Conservation (phyloP, 2,113 vertebrate species). For the Amblyopsis rosae region DNA sequence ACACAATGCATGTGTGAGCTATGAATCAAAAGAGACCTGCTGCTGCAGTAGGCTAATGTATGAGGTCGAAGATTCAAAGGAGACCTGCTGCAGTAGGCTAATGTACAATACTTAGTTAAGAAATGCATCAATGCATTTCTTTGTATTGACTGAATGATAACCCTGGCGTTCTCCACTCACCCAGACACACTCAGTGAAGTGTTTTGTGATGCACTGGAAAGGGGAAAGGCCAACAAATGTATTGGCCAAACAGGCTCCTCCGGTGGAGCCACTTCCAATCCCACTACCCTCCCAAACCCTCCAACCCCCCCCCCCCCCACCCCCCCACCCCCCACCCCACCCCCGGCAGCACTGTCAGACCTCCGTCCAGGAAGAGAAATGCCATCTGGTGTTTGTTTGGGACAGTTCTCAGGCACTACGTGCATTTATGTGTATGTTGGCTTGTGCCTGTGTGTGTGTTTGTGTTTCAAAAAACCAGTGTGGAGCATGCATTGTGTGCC, state of each 20-base stretch:
- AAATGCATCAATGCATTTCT: neutral
- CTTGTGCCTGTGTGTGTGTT: slow-evolving; percentile 23
- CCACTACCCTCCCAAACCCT: slow-evolving; percentile 7
- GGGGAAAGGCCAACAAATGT: slow-evolving; percentile 36
- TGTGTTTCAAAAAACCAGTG: slow-evolving; percentile 19
- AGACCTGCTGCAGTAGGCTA: no score
- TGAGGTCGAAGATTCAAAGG: no score
- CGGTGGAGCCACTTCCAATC: slow-evolving; percentile 56
- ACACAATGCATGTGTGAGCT: no score
- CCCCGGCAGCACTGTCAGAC: slow-evolving; percentile 63
- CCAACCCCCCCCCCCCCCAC: slow-evolving; percentile 31
- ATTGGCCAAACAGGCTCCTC: slow-evolving; percentile 63
- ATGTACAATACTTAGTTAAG: neutral
- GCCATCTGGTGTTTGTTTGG: slow-evolving; percentile 82
- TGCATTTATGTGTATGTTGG: slow-evolving; percentile 30
- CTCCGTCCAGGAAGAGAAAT: slow-evolving; percentile 70
- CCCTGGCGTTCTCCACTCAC: neutral
- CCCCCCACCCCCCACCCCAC: slow-evolving; percentile 32
- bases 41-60: no score
- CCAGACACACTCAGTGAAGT: slow-evolving; percentile 38
- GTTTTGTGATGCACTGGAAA: slow-evolving; percentile 33
- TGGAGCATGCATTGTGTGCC: slow-evolving; percentile 22
- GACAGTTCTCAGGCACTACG: slow-evolving; percentile 63
- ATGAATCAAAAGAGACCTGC: no score
- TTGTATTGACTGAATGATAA: slow-evolving; percentile 2